Evolutionary conservation across 2,888 invertebrate genomes (phyloP), one percentile per base, ranked within the genome.

Genomic region (Bedellia somnulentella): DNA sequence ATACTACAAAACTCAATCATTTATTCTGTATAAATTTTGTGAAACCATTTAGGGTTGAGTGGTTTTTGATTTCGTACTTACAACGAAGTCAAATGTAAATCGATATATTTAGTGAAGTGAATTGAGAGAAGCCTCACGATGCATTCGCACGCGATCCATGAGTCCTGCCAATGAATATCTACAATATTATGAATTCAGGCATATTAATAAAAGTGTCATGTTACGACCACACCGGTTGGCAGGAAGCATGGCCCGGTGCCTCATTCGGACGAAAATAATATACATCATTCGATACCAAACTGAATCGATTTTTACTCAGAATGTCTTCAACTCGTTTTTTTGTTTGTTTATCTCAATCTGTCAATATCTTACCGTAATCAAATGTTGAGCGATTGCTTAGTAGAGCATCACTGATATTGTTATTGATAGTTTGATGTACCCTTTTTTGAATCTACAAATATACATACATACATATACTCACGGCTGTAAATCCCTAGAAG

Each of bases 221-320:
- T 75, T 71, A 56, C 73, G 73, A 73, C 73, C 73, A 71, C 73
- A 71, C 68, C 55, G 52, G 53, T 53, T 63, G 67, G 64, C 70
- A 71, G 73, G 73, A 75, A 73, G 73, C 70, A 63, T 60, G 64
- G 57, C 51, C 60, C 60, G 61, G 31, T 67, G 73, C 59, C 43
- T 63, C 57, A 61, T 52, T 57, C 57, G 56, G 44, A 66, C 58
- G 59, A 66, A 68, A 66, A 68, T 62, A 66, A 63, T 62, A 60
- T 15, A 10, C n/a, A n/a, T n/a, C n/a, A n/a, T n/a, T n/a, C n/a
- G n/a, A n/a, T n/a, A n/a, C n/a, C n/a, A n/a, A n/a, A n/a, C n/a
- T n/a, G n/a, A n/a, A n/a, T 9, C 9, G 8, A 26, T 15, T 57
- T 57, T 30, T 25, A 30, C 53, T 55, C 47, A 53, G 54, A 54